Evolutionary conservation across 1,140 invertebrate species (phyloP), one percentile per base, ranked within the genome.

Genomic region (Euborellia annulipes): DNA sequence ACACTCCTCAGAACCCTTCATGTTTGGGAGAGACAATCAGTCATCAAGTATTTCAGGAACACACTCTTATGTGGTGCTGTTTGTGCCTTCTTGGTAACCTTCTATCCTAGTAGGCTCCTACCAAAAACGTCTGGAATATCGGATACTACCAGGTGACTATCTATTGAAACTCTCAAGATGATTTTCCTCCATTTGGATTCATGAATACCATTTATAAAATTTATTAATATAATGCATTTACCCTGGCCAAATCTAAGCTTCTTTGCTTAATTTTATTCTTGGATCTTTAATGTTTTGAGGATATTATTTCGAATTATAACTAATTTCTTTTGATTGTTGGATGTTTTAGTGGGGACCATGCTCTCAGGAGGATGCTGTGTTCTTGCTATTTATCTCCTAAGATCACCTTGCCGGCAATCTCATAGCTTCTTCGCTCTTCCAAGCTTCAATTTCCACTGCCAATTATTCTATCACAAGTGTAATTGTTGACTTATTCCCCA

Each of bases 401-500:
- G 50, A 14, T 65, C 66, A 4, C 59, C 69, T 6, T 6, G 48
- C 59, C 7, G 63, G 68, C 47, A 68, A 72, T 50, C 53, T 76
- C 3, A 50, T 69, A 2, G 57, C 69, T 9, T 61, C 67, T 9
- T 70, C 68, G 44, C 47, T 73, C 18, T 75, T 73, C 52, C 71
- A 71, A 46, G 49, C 71, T 2, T 58, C 62, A 11, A 68, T 71
- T 55, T 64, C 69, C 9, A 72, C 70, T 21, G 69, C 65, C 3
- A 75, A 75, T 57, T 68, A 73, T 46, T 65, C 68, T 3, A 56
- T 73, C 6, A 63, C 67, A 21, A 65, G 71, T 49, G 56, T 74
- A n/a, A 62, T 67, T 8, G 68, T 72, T 21, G 70, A 72, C 50
- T 60, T 70, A 22, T 73, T 72, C 55, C 72, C 72, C 2, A 69